Evolutionary conservation across 2,888 invertebrate genomes (phyloP).

Genomic region (Tenthredo scrophulariae): DNA sequence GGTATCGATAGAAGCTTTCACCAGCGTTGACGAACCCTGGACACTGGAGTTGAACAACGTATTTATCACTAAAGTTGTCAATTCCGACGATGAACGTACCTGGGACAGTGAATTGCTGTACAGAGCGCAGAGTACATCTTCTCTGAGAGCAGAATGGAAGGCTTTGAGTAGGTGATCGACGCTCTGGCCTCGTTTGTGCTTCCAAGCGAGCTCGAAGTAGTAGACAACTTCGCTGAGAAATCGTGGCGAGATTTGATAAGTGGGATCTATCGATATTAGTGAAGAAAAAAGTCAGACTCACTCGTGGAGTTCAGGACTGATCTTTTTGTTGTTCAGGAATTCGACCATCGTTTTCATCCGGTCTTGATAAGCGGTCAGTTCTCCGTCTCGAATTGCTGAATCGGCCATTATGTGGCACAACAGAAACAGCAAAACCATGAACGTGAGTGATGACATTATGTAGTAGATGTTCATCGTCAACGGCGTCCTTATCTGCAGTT

Average conservation of each 20-base stretch:
- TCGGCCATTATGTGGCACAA: conserved; percentile 21
- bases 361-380: conserved; percentile 61
- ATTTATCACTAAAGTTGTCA: not conserved
- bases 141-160: conserved; percentile 60
- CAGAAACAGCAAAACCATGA: conserved; percentile 13
- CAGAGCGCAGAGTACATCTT: conserved; percentile 60
- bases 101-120: conserved; percentile 55
- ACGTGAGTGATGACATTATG: conserved; percentile 25
- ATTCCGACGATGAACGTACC: not conserved
- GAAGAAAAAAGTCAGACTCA: not conserved
- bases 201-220: conserved; percentile 66
- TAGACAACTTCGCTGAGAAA: conserved; percentile 26
- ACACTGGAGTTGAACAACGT: conserved; percentile 8
- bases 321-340: conserved; percentile 60
- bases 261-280: not conserved
- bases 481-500: conserved; percentile 25
- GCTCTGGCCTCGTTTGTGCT: conserved; percentile 58
- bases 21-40: conserved; percentile 13
- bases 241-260: not conserved
- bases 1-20: conserved; percentile 37
- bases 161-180: conserved; percentile 52
- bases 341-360: conserved; percentile 61
- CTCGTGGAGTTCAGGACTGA: conserved; percentile 57
- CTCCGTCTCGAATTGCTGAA: conserved; percentile 53
- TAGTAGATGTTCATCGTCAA: conserved; percentile 19